phyloP scores from a whole-genome alignment of 2,888 invertebrate species.

The Ormyrus labotus region DNA sequence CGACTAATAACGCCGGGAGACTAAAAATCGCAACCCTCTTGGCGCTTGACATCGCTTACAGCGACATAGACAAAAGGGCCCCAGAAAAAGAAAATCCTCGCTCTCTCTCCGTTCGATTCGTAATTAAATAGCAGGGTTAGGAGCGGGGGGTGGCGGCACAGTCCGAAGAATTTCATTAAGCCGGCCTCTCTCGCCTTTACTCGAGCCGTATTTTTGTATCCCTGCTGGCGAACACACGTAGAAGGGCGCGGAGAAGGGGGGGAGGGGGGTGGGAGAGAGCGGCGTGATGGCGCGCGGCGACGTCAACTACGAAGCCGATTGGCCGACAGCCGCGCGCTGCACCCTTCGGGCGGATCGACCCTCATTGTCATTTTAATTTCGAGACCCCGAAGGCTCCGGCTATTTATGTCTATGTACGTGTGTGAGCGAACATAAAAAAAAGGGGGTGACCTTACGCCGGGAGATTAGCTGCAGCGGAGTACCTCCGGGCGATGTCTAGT shows the following conservation, averaged over 20 bases:
- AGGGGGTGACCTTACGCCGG: conserved; percentile 29
- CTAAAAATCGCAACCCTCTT: too few species aligned
- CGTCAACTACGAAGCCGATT: conserved; percentile 68
- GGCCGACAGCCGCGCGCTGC: conserved; percentile 66
- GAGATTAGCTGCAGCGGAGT: conserved; percentile 32
- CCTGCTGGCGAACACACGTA: too few species aligned
- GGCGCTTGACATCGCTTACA: background rate
- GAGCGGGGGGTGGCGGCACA: background rate
- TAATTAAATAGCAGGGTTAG: conserved; percentile 45
- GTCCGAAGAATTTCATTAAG: conserved; percentile 54
- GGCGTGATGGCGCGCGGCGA: conserved; percentile 69
- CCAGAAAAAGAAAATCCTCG: conserved; percentile 9
- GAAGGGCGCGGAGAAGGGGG: background rate
- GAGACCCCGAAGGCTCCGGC: conserved; percentile 60
- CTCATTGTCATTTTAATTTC: conserved; percentile 76
- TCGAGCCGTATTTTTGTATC: too few species aligned
- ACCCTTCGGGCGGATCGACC: conserved; percentile 51
- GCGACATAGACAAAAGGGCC: conserved; percentile 12
- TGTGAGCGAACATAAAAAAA: background rate
- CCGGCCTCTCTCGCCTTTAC: background rate
- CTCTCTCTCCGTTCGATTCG: conserved; percentile 26
- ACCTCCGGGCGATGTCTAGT: background rate
- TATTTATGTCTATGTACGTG: too few species aligned
- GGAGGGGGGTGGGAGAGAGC: conserved; percentile 54
- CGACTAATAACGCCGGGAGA: conserved; percentile 5